Percentiles rank a stretch among this genome's conserved stretches.
Conservation (phyloP, 1,140 invertebrate genomes). For the Gerris buenoi region DNA sequence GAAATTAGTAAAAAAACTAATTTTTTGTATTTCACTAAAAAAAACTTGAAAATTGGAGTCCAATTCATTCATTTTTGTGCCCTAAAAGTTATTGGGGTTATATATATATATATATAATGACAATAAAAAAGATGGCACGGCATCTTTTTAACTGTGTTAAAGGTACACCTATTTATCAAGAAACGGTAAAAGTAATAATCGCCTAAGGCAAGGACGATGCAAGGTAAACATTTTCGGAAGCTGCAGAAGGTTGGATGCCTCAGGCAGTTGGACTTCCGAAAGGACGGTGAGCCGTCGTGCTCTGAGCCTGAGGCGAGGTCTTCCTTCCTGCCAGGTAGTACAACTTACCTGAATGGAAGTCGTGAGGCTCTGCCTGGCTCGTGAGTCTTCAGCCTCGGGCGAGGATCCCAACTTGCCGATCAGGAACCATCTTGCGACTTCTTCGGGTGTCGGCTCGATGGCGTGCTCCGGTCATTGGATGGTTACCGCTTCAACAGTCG, state of each 20-base stretch:
- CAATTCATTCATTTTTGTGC: too few species aligned
- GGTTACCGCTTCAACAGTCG: too few species aligned
- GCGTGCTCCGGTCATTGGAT: too few species aligned
- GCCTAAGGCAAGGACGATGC: not conserved
- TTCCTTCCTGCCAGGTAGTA: not conserved
- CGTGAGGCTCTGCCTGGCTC: not conserved
- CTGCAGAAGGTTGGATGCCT: not conserved
- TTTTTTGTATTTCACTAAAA: too few species aligned
- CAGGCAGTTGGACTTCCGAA: not conserved
- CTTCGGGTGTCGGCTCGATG: not conserved
- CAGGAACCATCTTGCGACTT: not conserved
- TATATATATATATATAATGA: too few species aligned
- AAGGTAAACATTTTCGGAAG: not conserved
- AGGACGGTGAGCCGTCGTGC: not conserved
- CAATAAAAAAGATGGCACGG: too few species aligned
- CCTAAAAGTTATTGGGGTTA: too few species aligned
- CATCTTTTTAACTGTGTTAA: too few species aligned
- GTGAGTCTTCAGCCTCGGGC: not conserved
- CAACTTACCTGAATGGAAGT: not conserved
- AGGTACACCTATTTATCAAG: too few species aligned
- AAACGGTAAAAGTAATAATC: not conserved
- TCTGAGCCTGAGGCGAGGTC: not conserved
- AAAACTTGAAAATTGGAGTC: too few species aligned
- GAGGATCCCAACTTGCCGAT: not conserved
- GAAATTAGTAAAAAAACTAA: too few species aligned